Evolutionary conservation across 2,888 invertebrate species (phyloP), one percentile per base, ranked within the genome.

Genomic region (Hoplodrina ambigua): DNA sequence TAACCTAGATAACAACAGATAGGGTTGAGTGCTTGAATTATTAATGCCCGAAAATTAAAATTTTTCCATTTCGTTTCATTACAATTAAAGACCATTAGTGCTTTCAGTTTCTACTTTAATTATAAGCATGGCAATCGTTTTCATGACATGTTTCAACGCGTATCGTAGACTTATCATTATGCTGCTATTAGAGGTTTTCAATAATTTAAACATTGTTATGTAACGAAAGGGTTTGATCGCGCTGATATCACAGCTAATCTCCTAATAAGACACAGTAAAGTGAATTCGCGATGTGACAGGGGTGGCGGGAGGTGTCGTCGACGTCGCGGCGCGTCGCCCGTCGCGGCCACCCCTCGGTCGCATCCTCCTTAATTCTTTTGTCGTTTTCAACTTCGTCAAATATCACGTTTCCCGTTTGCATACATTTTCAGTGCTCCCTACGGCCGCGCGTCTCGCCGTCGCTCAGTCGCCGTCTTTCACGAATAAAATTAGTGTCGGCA

Each of bases 401-500:
- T 93, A 95, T 92, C 92, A 92, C 91, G 90, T 92, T 93, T 90
- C 90, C 92, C 92, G 94, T 95, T 95, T 94, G 94, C 95, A 95
- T 95, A 95, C 90, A 96, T 96, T 95, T 95, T 93, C 94, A 90
- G 91, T 85, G 87, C 78, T 87, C 83, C 86, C 86, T 87, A 83
- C 78, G 80, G 83, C 75, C 80, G 82, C 78, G 79, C 86, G 85
- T 87, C 84, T 78, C 86, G 83, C 83, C 79, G 86, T 86, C 86
- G 80, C 84, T 86, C 92, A 89, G 89, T 88, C 90, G 91, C 91
- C 94, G 94, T 94, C 95, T 93, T 91, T 95, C 92, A 92, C 92
- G 93, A 94, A 95, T 94, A 93, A 95, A 94, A 95, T 96, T 96
- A 95, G 94, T 94, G 95, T 96, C 95, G 93, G 95, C 95, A 94